A percentile compares a stretch with the other conserved stretches of the same genome.
Evolutionary conservation across 2,888 invertebrate genomes (phyloP).

Genomic region (Diaphora mendica): DNA sequence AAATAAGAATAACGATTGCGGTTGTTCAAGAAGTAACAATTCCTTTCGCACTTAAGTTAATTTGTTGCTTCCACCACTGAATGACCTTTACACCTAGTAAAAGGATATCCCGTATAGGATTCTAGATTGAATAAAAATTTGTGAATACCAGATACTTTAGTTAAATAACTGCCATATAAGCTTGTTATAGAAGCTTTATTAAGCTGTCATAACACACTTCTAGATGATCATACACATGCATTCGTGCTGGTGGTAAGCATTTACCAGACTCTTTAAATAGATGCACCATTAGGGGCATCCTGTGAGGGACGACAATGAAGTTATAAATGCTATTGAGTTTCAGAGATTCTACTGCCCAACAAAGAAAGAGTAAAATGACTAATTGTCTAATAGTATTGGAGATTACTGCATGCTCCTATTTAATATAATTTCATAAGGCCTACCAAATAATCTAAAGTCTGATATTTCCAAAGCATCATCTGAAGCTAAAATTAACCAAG

Average conservation of each 20-base stretch:
- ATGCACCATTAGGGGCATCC: background rate
- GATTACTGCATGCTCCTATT: background rate
- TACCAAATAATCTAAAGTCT: no score
- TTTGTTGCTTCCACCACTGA: no score
- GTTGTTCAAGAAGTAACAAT: no score
- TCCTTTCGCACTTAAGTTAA: no score
- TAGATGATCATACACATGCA: background rate
- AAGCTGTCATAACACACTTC: background rate
- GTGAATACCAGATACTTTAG: no score
- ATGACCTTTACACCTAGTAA: no score
- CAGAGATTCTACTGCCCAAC: background rate
- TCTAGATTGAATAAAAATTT: no score
- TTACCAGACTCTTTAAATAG: background rate
- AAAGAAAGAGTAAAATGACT: background rate
- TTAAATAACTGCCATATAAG: no score
- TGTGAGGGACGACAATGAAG: background rate
- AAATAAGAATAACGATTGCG: no score
- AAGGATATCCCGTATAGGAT: no score
- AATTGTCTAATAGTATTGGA: background rate
- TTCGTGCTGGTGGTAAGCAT: background rate
- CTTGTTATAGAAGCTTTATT: no score
- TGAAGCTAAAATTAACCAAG: slow-evolving; percentile 27
- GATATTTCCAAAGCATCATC: background rate
- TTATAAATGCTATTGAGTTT: background rate
- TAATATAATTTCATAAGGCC: background rate